These are phyloP conservation scores for Phalacrocorax aristotelis DNA, from an alignment of 2,113 vertebrate species.

Conservation along the genomic window DNA sequence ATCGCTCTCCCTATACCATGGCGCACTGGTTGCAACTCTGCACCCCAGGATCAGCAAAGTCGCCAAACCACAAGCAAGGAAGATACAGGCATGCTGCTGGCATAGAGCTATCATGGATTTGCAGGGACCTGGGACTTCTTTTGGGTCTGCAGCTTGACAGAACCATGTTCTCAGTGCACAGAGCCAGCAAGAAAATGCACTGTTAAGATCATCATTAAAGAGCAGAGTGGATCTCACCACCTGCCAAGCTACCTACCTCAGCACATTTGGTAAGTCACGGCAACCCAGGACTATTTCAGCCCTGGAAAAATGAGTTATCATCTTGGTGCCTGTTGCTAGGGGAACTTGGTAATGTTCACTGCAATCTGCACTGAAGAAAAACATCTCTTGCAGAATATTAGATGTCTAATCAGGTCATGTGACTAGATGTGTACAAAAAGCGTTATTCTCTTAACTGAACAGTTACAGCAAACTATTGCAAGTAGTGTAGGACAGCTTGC, in stretches of 20 bases:
- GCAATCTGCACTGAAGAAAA: neutral
- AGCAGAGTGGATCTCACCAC: neutral
- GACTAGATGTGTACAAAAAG: neutral
- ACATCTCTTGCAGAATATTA: neutral
- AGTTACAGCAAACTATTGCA: neutral
- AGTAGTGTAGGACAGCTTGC: neutral
- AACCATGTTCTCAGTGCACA: neutral
- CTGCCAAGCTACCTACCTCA: neutral
- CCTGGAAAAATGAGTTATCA: neutral
- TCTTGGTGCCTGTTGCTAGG: neutral
- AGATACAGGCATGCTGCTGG: neutral
- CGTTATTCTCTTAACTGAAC: neutral
- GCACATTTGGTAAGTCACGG: neutral
- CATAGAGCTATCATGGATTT: neutral
- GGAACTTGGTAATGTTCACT: neutral
- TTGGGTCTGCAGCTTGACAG: neutral
- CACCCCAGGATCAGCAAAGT: neutral
- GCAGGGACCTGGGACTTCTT: neutral
- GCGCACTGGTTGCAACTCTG: neutral
- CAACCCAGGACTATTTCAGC: neutral
- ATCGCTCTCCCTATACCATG: fast-evolving
- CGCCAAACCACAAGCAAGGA: neutral
- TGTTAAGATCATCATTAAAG: neutral
- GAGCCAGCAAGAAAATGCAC: neutral
- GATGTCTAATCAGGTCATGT: neutral